Base-by-base conservation (phyloP, 2,888 invertebrate genomes). In the Taenaris catops region DNA sequence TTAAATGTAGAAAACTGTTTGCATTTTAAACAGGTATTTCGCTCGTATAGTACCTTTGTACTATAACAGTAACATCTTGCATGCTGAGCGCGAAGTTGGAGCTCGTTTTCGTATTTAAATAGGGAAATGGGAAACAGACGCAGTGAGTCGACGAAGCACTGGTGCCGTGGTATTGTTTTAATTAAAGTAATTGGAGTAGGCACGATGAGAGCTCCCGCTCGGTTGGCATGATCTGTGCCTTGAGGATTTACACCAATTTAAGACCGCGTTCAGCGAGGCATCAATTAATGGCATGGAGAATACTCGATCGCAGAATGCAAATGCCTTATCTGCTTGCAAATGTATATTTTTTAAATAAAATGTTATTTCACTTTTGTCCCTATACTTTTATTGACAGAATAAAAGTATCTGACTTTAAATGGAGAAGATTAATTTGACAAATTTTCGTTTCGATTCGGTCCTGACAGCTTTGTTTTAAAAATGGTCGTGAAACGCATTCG, bases 181-280 rank as follows among this genome's bases (percentile, higher is more conserved):
- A 84, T 86, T 86, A 86, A 86, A 84, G 81, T 86, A 86, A 84
- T 86, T 86, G 84, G 83, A 80, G 79, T 78, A 83, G 81, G 76
- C 76, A 76, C 76, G 75, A 71, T 61, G 78, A 76, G 83, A 67
- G 74, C 74, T 65, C 68, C 58, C 73, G 70, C 73, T 74, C 72
- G 69, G 69, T 65, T 66, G 73, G 68, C 71, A 75, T 83, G 80
- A 83, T 84, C 83, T 80, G 76, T 75, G 75, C 80, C 81, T 81
- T 79, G 76, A 84, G 83, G 80, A 86, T 83, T 83, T 79, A 74
- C 75, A 80, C 76, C 78, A 81, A 81, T 84, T 80, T 75, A 76
- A 75, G 74, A 70, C 72, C 65, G 67, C 66, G 67, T 66, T 67
- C 69, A 65, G 64, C 66, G 67, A 65, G 57, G 64, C 76, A 66